Evolutionary conservation across 2,888 invertebrate genomes (phyloP), one percentile per base, ranked within the genome.

Genomic region (Scrobipalpa costella): DNA sequence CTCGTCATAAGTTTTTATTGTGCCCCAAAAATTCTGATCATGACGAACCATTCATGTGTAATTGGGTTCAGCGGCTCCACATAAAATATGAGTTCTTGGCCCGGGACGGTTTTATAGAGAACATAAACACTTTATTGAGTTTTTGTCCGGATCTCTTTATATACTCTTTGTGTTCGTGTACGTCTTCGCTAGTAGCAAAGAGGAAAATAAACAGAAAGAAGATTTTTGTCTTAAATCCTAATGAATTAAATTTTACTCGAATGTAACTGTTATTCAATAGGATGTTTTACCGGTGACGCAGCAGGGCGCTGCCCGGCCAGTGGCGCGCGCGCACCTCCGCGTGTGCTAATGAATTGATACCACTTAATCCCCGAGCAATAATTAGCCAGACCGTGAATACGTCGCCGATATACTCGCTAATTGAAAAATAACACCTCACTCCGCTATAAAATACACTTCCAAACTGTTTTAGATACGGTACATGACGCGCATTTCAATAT

Each of bases 91-190:
- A 85, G 88, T 81, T 85, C 83, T 83, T 79, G 77, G 73, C 75
- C 77, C 78, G 76, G 77, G 80, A 83, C 77, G 79, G 81, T 87
- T 90, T 90, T 90, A 90, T 90, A 81, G 88, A 81, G 78, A 84
- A 81, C 84, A 90, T 89, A 90, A 90, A 90, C 84, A 83, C 81
- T 89, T 90, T 88, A 88, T 88, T 86, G 84, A 85, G 77, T 83
- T 87, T 84, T 85, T 84, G 83, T 86, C 72, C 77, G 77, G 69
- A 72, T 73, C 71, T 71, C 73, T 79, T 78, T 74, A 79, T 81
- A 79, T 78, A 76, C 72, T 72, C 75, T 79, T 73, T 73, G 72
- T 70, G 63, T 63, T 61, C 72, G 66, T 73, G 66, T 66, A 40
- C 2, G 13, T 40, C 38, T 62, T 44, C 57, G 57, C 34, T 61